Conservation (phyloP, 2,113 vertebrate species). For the Trochalopteron elliotii region DNA sequence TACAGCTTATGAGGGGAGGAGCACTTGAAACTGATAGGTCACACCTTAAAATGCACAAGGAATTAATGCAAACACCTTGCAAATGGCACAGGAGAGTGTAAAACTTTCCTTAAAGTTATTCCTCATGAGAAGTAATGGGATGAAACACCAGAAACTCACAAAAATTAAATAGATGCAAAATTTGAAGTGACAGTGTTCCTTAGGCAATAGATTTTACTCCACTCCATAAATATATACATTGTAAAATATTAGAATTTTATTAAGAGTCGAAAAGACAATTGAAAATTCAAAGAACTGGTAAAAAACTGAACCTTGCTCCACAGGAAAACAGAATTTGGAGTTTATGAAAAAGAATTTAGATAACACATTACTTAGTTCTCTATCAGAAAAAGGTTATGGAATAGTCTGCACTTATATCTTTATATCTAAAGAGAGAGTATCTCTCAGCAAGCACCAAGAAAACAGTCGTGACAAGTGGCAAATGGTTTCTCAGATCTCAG, state of each 20-base stretch:
- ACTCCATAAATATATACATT: background rate
- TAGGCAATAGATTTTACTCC: background rate
- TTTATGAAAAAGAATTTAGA: background rate
- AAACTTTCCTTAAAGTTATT: background rate
- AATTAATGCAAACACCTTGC: background rate
- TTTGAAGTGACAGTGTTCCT: background rate
- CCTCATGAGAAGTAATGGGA: background rate
- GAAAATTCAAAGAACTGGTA: background rate
- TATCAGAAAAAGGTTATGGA: background rate
- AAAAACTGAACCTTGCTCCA: background rate
- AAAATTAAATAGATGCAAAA: background rate
- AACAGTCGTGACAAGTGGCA: background rate
- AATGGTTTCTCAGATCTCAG: background rate
- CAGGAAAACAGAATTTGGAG: background rate
- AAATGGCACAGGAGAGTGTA: background rate
- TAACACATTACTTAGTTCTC: background rate
- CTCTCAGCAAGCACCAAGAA: background rate
- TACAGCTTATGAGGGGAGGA: background rate
- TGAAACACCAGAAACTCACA: background rate
- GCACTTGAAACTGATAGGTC: background rate
- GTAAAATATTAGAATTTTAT: background rate
- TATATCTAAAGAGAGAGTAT: background rate
- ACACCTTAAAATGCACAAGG: background rate
- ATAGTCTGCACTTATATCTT: background rate
- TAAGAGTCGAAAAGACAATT: background rate